Percentiles rank a stretch among this genome's conserved stretches.
Conservation (phyloP, 1,140 invertebrate genomes). For the Samia ricini region DNA sequence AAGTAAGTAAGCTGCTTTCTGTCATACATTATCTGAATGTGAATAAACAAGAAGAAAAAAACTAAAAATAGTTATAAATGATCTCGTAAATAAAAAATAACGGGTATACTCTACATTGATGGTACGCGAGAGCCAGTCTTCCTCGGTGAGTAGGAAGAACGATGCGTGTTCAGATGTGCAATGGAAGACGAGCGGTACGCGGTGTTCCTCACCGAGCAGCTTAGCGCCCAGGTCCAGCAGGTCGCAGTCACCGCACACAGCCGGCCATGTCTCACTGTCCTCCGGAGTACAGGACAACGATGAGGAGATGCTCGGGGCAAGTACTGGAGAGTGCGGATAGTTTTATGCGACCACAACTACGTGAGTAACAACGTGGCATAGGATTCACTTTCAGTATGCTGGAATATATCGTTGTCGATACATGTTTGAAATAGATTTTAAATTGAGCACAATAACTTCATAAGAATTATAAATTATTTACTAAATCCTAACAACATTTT, state of each 20-base stretch:
- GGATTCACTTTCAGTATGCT: too few species aligned
- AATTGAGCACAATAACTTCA: too few species aligned
- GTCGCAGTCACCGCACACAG: slow-evolving; percentile 12
- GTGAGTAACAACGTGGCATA: too few species aligned
- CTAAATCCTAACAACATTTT: too few species aligned
- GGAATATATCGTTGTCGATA: too few species aligned
- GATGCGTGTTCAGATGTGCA: slow-evolving; percentile 34
- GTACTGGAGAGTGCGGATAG: slow-evolving; percentile 2
- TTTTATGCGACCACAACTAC: too few species aligned
- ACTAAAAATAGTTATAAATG: too few species aligned
- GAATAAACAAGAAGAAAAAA: too few species aligned
- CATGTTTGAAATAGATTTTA: too few species aligned
- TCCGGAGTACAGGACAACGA: slow-evolving; percentile 9
- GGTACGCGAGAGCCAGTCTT: slow-evolving; percentile 40
- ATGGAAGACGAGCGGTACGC: slow-evolving; percentile 29
- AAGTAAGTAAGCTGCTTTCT: too few species aligned
- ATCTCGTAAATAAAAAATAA: background rate
- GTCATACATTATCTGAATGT: too few species aligned
- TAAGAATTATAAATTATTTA: too few species aligned
- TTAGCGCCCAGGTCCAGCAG: slow-evolving; percentile 51
- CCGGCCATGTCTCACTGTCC: background rate
- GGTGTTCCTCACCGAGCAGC: slow-evolving; percentile 50
- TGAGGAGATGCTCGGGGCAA: slow-evolving; percentile 18
- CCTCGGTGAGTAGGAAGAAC: slow-evolving; percentile 54
- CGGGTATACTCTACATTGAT: background rate